Evolutionary conservation across 1,140 invertebrate genomes (phyloP), one percentile per base, ranked within the genome.

Genomic region (Neodiprion pinetum): DNA sequence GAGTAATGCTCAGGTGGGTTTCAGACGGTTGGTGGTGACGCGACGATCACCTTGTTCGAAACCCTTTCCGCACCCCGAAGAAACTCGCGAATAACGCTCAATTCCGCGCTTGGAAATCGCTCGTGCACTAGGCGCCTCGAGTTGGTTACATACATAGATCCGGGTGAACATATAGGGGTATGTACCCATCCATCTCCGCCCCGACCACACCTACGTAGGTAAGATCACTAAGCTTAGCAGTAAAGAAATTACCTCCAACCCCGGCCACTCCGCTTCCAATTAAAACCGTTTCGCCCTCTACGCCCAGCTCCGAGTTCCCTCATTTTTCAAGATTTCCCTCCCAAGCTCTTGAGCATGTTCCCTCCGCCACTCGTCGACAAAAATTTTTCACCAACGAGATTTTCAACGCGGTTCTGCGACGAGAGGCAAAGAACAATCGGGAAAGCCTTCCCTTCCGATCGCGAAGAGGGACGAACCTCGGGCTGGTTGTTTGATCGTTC

Each of bases 271-370:
- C 69, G 72, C 76, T 81, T 80, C 82, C 83, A 83, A 84, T 83
- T 84, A 83, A 84, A 84, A 81, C 77, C 77, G 77, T 83, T 84
- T 82, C 80, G 71, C 77, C 76, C 75, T 76, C 77, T 73, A 70
- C 28, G 71, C 48, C 72, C 75, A 67, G 17, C 67, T 70, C 76
- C 65, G 28, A 48, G n/a, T 40, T 17, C 66, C 68, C n/a, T 61
- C 48, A 61, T 61, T 61, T 72, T 72, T 72, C 71, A 66, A 72
- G 7, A 72, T 53, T 72, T 72, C 17, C 17, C 48, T 40, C 28
- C 53, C 28, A 40, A 40, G 28, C 28, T 40, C 28, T 40, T 40
- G 28, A 61, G 11, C 11, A 12, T 61, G 11, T 61, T 61, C 53
- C n/a, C 53, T 12, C 53, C 11, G 53, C 53, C 53, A 61, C 53